These are phyloP conservation scores for Manis pentadactyla DNA, from an alignment of 2,797 vertebrate genomes.

Conservation along the genomic window DNA sequence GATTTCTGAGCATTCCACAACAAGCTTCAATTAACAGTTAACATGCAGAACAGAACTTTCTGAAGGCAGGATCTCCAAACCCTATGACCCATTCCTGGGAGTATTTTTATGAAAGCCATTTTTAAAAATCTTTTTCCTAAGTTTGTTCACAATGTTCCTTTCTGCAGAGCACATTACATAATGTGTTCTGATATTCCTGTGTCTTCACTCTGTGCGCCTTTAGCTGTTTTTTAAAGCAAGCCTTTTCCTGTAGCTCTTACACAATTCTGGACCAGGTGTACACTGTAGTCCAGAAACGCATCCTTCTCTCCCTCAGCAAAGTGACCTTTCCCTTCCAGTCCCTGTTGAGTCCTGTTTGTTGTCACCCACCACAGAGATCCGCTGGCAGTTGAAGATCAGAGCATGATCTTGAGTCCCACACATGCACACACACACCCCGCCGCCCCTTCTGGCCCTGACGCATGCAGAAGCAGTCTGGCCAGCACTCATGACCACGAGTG, in stretches of 20 bases:
- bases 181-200: not conserved
- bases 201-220: not conserved
- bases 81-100: constrained; percentile 78
- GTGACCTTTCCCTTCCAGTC: not conserved
- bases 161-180: not conserved
- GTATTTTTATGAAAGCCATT: constrained; percentile 79
- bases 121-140: constrained; percentile 69
- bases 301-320: not conserved
- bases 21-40: constrained; percentile 78
- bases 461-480: not conserved
- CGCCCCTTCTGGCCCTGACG: no score
- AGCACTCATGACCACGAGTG: not conserved
- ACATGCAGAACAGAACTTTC: constrained; percentile 64
- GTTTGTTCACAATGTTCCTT: not conserved
- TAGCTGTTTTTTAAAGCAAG: not conserved
- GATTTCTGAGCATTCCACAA: constrained; percentile 58
- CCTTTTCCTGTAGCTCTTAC: not conserved
- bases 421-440: not conserved
- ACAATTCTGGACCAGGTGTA: not conserved
- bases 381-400: not conserved
- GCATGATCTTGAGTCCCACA: not conserved
- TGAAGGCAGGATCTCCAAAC: constrained; percentile 81
- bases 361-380: not conserved
- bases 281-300: not conserved
- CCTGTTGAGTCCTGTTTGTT: not conserved